Base-by-base conservation (phyloP, 1,140 invertebrate species). In the Odontomachus brunneus region DNA sequence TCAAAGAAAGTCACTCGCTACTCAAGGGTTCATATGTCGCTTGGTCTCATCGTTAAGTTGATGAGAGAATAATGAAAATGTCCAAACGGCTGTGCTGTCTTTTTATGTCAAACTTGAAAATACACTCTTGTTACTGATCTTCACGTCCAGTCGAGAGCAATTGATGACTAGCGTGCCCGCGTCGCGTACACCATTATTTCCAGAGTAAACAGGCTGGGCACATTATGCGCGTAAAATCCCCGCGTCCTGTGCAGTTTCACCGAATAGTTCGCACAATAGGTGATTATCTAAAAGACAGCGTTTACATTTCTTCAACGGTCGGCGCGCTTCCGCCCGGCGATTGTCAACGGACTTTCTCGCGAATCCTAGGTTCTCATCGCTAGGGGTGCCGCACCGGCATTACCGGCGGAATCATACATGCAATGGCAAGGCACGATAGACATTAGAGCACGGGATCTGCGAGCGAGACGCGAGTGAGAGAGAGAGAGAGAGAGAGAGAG, bases 281-380 rank as follows among this genome's bases (percentile, higher is more conserved):
- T 44, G 75, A 80, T 80, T 80, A 80, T 38, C 51, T 71, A 80
- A 80, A 80, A 80, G 65, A 80, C 65, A 19, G 65, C 65, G 33
- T 59, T 80, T 80, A 80, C 33, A 71, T 44, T 59, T 69, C 75
- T 57, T 29, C 14, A 71, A 80, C 51, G 53, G 24, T 12, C 51
- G 57, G 65, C 29, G 33, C 51, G 51, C 51, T 78, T 78, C 33
- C 17, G 72, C 57, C 44, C 26, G 65, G n/a, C n/a, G 53, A 78
- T 69, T 78, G 51, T 78, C 75, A 78, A 78, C 65, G 53, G 33
- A 80, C 51, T 80, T 80, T 80, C 75, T 80, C 65, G 65, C 14
- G 26, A 80, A 80, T 69, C 24, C 60, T 71, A 29, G 1, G 65
- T 59, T 80, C 75, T 48, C 65, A 57, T 66, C 60, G 49, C 48